These are phyloP conservation scores for Ennomos quercinarius DNA, from an alignment of 2,888 invertebrate genomes.

Conservation along the genomic window DNA sequence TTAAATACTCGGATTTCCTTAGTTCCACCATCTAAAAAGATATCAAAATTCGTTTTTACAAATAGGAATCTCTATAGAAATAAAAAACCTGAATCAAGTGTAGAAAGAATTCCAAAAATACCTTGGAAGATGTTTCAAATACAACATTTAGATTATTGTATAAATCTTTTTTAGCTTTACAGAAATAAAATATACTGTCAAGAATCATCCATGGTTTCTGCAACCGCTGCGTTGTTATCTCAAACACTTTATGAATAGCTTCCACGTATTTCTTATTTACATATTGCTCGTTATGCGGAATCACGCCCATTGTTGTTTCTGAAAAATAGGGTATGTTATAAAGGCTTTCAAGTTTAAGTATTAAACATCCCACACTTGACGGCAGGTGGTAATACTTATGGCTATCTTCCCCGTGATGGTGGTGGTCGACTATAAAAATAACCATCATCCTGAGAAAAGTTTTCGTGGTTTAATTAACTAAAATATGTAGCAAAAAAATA, in stretches of 20 bases:
- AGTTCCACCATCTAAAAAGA: slow-evolving; percentile 36
- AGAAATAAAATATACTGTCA: slow-evolving; percentile 34
- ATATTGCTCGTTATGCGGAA: slow-evolving; percentile 20
- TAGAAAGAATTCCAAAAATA: slow-evolving; percentile 5
- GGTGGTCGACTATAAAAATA: too few species aligned
- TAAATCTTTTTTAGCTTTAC: slow-evolving; percentile 20
- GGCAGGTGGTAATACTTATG: too few species aligned
- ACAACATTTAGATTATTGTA: slow-evolving; percentile 17
- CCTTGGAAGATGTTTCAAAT: slow-evolving; percentile 26
- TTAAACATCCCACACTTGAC: too few species aligned
- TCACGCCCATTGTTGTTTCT: slow-evolving; percentile 38
- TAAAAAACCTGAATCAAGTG: too few species aligned
- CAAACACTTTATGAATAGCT: slow-evolving; percentile 34
- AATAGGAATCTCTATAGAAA: too few species aligned
- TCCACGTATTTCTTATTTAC: slow-evolving; percentile 26
- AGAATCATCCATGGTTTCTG: slow-evolving; percentile 31
- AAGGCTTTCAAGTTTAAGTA: too few species aligned
- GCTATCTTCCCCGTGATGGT: too few species aligned
- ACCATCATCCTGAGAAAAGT: too few species aligned
- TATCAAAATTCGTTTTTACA: background rate
- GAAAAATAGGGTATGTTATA: slow-evolving; percentile 7
- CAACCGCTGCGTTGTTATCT: slow-evolving; percentile 18
- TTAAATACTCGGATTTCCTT: slow-evolving; percentile 30
- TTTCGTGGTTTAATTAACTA: too few species aligned
- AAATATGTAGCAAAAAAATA: too few species aligned